Conservation (phyloP, 1,140 invertebrate genomes). For the Trichonephila clavipes region DNA sequence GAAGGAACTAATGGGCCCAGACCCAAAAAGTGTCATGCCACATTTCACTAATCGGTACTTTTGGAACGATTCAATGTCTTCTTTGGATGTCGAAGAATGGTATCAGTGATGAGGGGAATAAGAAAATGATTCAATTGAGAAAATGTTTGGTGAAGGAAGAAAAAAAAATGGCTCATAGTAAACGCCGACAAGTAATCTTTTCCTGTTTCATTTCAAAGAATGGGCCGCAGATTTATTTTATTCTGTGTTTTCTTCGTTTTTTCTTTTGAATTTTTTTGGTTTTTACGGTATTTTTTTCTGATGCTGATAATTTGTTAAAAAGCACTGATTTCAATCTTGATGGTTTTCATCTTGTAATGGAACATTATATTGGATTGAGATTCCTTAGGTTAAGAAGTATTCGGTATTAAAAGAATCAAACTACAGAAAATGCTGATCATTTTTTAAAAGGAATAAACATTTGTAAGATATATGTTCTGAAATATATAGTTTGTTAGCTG, state of each 20-base stretch:
- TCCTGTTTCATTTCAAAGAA: neutral
- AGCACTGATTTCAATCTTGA: no score
- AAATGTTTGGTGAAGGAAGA: neutral
- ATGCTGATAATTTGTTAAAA: no score
- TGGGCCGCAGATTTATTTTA: neutral
- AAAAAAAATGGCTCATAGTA: neutral
- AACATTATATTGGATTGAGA: no score
- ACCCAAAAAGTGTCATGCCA: neutral
- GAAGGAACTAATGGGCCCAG: conserved; percentile 1
- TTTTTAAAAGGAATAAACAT: no score
- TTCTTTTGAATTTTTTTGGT: neutral
- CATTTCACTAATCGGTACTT: conserved; percentile 23
- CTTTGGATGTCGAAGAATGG: neutral
- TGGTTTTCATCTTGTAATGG: no score
- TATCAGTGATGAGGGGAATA: neutral
- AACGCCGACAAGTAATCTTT: neutral
- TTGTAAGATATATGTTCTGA: no score
- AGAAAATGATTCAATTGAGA: conserved; percentile 4
- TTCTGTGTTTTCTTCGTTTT: neutral
- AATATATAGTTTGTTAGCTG: no score
- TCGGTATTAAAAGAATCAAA: no score
- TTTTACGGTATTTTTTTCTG: neutral
- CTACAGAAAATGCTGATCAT: no score
- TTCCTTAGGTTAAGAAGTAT: no score
- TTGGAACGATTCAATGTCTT: neutral